Evolutionary conservation across 2,113 vertebrate genomes (phyloP), one percentile per base, ranked within the genome.

Genomic region (Sisor rabdophorus): DNA sequence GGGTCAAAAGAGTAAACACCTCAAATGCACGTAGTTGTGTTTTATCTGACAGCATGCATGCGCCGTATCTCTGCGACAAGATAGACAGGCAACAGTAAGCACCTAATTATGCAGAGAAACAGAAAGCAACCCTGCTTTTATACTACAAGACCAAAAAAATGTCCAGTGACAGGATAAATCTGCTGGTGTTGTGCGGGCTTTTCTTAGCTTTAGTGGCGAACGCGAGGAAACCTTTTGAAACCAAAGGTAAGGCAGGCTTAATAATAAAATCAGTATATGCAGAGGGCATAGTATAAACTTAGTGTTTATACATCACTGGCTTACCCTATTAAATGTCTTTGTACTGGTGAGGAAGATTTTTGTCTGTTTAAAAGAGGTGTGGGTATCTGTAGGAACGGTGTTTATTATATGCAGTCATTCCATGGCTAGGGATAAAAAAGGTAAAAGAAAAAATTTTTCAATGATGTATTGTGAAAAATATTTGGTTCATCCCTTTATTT

Each of bases 31-130:
- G 22, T 52, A 6, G 68, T 0, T 77, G 17, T 2, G 63, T 3
- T 54, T 91, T 91, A 92, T 92, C 91, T 77, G 75, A 68, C 24
- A 53, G 44, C 6, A 17, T 75, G 71, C 89, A 91, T 78, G 71
- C 85, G 79, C 9, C 77, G n/a, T 87, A 88, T 89, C 88, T 85
- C 12, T 30, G 47, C 70, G 71, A 82, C 81, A 84, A 79, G 76
- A 73, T 77, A 73, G 72, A 52, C 70, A 20, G 67, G 67, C n/a
- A 67, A 73, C 60, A 53, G 26, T 6, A 24, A 75, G 75, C 73
- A 79, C 68, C n/a, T 47, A 81, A 87, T 83, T 81, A 88, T 88
- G 87, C 79, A 61, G 64, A 65, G 53, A 53, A 64, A 75, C 79
- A 72, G 30, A 73, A 52, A 48, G 19, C 12, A 58, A 28, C 11